These are phyloP conservation scores for Anthoptus insignis DNA, from an alignment of 2,888 invertebrate species.

Conservation along the genomic window DNA sequence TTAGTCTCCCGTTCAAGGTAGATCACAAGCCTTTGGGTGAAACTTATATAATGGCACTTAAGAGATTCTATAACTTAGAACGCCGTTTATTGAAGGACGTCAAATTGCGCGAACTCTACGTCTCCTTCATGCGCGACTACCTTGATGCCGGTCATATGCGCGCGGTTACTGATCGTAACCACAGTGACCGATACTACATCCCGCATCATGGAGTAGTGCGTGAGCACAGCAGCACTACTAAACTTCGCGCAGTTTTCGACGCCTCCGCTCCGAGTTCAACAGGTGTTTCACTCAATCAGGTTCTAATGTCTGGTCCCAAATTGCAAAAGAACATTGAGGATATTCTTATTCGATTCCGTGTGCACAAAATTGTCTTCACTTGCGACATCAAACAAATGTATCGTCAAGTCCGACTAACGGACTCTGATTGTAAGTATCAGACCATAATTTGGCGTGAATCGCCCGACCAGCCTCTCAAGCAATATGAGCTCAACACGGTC, in stretches of 20 bases:
- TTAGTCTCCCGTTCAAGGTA: slow-evolving; percentile 16
- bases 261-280: slow-evolving; percentile 17
- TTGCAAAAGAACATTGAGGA: slow-evolving; percentile 46
- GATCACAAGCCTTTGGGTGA: slow-evolving; percentile 14
- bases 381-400: slow-evolving; percentile 51
- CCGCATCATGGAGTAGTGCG: slow-evolving; percentile 39
- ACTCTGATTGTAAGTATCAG: slow-evolving; percentile 45
- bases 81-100: slow-evolving; percentile 9
- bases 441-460: slow-evolving; percentile 48
- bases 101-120: slow-evolving; percentile 12
- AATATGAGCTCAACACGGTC: slow-evolving; percentile 45
- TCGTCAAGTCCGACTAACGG: slow-evolving; percentile 41
- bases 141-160: slow-evolving; percentile 27
- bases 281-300: slow-evolving; percentile 42
- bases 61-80: slow-evolving; percentile 27
- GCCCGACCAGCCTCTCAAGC: slow-evolving; percentile 40
- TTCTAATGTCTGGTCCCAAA: slow-evolving; percentile 43
- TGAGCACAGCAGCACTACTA: slow-evolving; percentile 30
- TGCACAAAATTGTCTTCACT: slow-evolving; percentile 46
- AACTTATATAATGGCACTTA: slow-evolving; percentile 1
- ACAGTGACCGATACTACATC: slow-evolving; percentile 13
- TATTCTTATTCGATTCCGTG: slow-evolving; percentile 46
- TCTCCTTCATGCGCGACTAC: slow-evolving; percentile 32
- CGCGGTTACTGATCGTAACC: not conserved
- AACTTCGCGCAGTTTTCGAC: slow-evolving; percentile 36